phyloP scores from a whole-genome alignment of 2,113 vertebrate genomes.

The Vanacampus margaritifer region DNA sequence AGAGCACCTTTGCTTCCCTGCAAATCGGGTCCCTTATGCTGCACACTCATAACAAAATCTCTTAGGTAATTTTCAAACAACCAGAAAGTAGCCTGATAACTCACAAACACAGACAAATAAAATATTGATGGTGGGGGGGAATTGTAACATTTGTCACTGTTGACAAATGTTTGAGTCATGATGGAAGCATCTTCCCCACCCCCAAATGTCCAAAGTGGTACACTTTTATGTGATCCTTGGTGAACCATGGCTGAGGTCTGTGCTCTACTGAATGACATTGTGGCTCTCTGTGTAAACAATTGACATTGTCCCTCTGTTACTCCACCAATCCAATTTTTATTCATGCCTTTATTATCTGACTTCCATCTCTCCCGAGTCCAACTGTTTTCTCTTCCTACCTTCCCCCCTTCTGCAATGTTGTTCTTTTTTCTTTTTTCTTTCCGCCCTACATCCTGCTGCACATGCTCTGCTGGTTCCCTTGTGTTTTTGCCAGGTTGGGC shows the following conservation, averaged over 20 bases:
- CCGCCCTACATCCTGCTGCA: background rate
- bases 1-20: too few relatives aligned
- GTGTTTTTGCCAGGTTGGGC: slow-evolving; percentile 13
- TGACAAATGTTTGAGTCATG: too few relatives aligned
- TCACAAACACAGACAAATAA: too few relatives aligned
- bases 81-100: too few relatives aligned
- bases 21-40: too few relatives aligned
- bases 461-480: slow-evolving; percentile 7
- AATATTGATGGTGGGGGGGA: too few relatives aligned
- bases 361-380: slow-evolving; percentile 6
- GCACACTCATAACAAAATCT: too few relatives aligned
- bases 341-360: slow-evolving; percentile 6
- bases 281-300: background rate
- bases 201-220: background rate
- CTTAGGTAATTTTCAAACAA: too few relatives aligned
- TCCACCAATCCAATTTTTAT: background rate
- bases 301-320: background rate
- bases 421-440: background rate
- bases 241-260: background rate
- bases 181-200: background rate
- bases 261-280: background rate
- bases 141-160: too few relatives aligned
- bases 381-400: background rate
- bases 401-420: background rate
- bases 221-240: background rate